Evolutionary conservation across 1,140 invertebrate genomes (phyloP).

Genomic region (Drosophila persimilis): DNA sequence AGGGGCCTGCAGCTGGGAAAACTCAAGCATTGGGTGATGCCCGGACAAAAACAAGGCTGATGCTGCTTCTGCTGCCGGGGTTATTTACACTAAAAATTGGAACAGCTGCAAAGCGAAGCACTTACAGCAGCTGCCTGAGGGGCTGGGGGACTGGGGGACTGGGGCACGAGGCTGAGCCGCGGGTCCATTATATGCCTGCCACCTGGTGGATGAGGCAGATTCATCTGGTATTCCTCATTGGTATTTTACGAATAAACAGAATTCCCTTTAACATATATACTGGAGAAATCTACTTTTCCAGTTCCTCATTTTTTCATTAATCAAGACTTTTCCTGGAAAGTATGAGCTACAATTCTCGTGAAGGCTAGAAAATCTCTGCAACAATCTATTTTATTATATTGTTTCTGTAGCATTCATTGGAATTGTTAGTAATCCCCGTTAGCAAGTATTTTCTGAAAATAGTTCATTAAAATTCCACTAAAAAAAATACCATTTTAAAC

Average conservation of each 20-base stretch:
- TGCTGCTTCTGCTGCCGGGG: conserved; percentile 40
- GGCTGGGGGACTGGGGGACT: conserved; percentile 8
- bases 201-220: too few relatives aligned
- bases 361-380: too few relatives aligned
- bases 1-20: conserved; percentile 10
- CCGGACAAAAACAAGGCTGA: conserved; percentile 53
- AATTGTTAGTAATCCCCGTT: too few relatives aligned
- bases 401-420: neutral
- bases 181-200: neutral
- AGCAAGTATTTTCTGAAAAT: neutral
- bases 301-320: neutral
- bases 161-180: neutral
- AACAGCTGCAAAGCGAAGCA: conserved; percentile 64
- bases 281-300: too few relatives aligned
- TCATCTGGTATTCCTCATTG: too few relatives aligned
- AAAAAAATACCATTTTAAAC: too few relatives aligned
- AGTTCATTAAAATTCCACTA: too few relatives aligned
- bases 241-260: too few relatives aligned
- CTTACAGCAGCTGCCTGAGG: conserved; percentile 54
- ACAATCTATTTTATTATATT: too few relatives aligned
- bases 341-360: too few relatives aligned
- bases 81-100: conserved; percentile 80
- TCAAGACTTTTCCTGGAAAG: neutral
- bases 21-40: conserved; percentile 43
- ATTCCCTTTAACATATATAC: too few relatives aligned